Evolutionary conservation across 2,113 vertebrate species (phyloP).

Genomic region (Dinomys branickii): DNA sequence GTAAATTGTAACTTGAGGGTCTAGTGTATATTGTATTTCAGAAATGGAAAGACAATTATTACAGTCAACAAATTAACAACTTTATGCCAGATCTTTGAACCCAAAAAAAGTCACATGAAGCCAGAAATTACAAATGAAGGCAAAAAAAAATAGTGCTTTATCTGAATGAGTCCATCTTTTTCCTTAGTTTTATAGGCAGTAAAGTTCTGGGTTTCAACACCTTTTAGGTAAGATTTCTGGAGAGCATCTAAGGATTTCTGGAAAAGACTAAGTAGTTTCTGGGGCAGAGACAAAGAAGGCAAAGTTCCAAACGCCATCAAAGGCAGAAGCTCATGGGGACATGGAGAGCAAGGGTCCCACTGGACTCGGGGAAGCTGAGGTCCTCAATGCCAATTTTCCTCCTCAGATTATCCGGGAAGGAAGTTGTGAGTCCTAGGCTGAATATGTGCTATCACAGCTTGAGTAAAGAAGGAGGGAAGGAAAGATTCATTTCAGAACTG

Average conservation of each 20-base stretch:
- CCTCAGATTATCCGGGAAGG: not conserved
- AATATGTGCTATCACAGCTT: not conserved
- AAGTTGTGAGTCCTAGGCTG: not conserved
- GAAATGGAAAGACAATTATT: not conserved
- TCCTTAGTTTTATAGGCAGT: not conserved
- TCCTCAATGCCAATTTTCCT: not conserved
- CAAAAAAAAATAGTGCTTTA: not conserved
- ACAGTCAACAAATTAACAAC: not conserved
- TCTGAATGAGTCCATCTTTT: constrained; percentile 1
- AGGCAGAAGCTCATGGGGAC: not conserved
- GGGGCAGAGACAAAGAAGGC: not conserved
- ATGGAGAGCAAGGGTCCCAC: not conserved
- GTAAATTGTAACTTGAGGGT: not conserved
- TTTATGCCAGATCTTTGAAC: not conserved
- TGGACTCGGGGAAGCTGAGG: not conserved
- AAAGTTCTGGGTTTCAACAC: not conserved
- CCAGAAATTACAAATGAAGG: constrained; percentile 20
- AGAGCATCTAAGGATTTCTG: not conserved
- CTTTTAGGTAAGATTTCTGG: not conserved
- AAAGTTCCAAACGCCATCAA: not conserved
- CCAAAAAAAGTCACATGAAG: constrained; percentile 29
- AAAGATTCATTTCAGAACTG: constrained; percentile 3
- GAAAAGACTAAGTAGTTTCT: not conserved
- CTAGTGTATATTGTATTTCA: not conserved
- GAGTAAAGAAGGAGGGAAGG: not conserved